A percentile compares a stretch with the other conserved stretches of the same genome.
These are phyloP conservation scores for Nannobrachium achirus DNA, from an alignment of 2,113 vertebrate species.

Conservation along the genomic window DNA sequence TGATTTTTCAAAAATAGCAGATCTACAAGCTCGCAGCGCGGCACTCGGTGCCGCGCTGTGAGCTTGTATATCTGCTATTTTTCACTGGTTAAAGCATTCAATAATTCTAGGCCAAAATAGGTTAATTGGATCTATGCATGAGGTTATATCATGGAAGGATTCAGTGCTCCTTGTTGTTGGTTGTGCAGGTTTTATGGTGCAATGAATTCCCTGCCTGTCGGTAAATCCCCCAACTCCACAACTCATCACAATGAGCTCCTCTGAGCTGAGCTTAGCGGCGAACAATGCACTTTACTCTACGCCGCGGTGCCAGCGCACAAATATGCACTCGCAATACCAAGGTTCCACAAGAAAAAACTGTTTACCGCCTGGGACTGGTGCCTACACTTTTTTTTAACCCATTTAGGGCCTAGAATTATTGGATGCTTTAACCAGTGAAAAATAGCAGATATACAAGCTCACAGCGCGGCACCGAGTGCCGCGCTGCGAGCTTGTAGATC, in stretches of 20 bases:
- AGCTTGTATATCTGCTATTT: too few species aligned
- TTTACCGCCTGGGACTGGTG: constrained; percentile 17
- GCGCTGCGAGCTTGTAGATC: too few species aligned
- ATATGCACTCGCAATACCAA: constrained; percentile 22
- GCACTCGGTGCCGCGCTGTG: too few species aligned
- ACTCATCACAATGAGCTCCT: constrained; percentile 13
- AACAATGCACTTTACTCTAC: constrained; percentile 11
- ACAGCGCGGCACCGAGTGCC: too few species aligned
- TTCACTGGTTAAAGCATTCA: too few species aligned
- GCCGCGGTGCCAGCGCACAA: constrained; percentile 20
- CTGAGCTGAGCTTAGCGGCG: constrained; percentile 9
- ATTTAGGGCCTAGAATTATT: too few species aligned
- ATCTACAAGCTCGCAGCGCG: too few species aligned
- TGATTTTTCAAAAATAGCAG: too few species aligned
- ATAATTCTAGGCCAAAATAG: too few species aligned
- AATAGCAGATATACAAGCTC: too few species aligned
- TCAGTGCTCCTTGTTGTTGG: neutral
- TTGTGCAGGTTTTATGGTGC: neutral
- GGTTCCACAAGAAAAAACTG: constrained; percentile 4
- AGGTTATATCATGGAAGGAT: neutral
- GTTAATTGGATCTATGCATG: constrained; percentile 18
- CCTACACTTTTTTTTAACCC: too few species aligned
- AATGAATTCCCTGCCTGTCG: constrained; percentile 15
- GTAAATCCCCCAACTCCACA: constrained; percentile 19
- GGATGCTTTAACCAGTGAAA: too few species aligned